A percentile compares a stretch with the other conserved stretches of the same genome.
phyloP scores from a whole-genome alignment of 2,797 vertebrate genomes.

The Sebastolobus altivelis region DNA sequence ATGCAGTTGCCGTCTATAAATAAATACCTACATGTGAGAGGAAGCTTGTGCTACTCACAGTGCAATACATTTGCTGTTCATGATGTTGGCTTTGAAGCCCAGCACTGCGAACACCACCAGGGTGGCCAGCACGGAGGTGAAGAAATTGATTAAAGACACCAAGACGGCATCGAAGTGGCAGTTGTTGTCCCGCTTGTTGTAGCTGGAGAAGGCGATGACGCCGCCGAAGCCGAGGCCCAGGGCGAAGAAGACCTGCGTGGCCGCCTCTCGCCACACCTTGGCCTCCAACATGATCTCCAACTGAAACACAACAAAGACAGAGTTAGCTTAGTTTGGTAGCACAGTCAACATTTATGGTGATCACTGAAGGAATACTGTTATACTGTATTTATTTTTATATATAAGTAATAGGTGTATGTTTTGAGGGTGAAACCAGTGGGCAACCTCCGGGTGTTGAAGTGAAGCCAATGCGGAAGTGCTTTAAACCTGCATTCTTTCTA shows the following conservation, averaged over 20 bases:
- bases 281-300: slow-evolving; percentile 97
- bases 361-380: accelerated
- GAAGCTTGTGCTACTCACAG: slow-evolving; percentile 74
- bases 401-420: not conserved
- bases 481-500: too few relatives aligned
- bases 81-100: slow-evolving; percentile 98
- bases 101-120: slow-evolving; percentile 98
- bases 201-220: slow-evolving; percentile 99
- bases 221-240: slow-evolving; percentile 97
- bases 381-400: not conserved
- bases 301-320: slow-evolving; percentile 75
- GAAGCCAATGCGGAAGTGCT: accelerated
- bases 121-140: slow-evolving; percentile 97
- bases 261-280: slow-evolving; percentile 97
- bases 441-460: too few relatives aligned
- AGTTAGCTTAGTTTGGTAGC: not conserved
- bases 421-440: not conserved
- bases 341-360: not conserved
- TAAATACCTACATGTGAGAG: not conserved
- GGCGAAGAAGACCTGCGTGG: slow-evolving; percentile 98
- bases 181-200: slow-evolving; percentile 99
- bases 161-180: slow-evolving; percentile 98
- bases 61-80: slow-evolving; percentile 91
- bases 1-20: not conserved
- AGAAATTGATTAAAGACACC: slow-evolving; percentile 98